Evolutionary conservation across 2,113 vertebrate genomes (phyloP).

Genomic region (Gymnorhina tibicen): DNA sequence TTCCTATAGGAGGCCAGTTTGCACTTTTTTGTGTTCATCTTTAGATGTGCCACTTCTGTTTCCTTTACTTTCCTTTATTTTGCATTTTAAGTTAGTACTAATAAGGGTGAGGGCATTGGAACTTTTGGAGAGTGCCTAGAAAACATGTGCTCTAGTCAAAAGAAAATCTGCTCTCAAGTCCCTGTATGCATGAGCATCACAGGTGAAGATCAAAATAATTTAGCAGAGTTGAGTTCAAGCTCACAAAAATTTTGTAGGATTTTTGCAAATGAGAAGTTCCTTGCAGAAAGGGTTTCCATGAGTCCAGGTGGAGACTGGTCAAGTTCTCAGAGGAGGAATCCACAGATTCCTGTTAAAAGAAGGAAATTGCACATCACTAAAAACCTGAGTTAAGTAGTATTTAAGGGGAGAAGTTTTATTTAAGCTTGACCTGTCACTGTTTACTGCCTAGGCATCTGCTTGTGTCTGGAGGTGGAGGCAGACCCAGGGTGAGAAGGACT

Average conservation of each 20-base stretch:
- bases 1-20: neutral
- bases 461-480: neutral
- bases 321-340: neutral
- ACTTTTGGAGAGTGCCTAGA: neutral
- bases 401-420: neutral
- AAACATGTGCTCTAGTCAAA: neutral
- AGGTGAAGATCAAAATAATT: neutral
- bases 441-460: neutral
- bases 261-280: neutral
- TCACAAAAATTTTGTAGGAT: neutral
- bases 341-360: neutral
- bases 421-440: neutral
- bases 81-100: neutral
- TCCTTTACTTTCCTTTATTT: neutral
- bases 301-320: neutral
- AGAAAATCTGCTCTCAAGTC: neutral
- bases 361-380: neutral
- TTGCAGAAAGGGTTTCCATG: neutral
- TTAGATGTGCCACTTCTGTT: neutral
- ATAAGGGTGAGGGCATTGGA: neutral
- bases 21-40: neutral
- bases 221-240: neutral
- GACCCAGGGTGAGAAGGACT: neutral
- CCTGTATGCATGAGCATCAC: neutral
- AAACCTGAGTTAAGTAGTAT: neutral